Evolutionary conservation across 2,113 vertebrate species (phyloP).

Genomic region (Phaethon lepturus): DNA sequence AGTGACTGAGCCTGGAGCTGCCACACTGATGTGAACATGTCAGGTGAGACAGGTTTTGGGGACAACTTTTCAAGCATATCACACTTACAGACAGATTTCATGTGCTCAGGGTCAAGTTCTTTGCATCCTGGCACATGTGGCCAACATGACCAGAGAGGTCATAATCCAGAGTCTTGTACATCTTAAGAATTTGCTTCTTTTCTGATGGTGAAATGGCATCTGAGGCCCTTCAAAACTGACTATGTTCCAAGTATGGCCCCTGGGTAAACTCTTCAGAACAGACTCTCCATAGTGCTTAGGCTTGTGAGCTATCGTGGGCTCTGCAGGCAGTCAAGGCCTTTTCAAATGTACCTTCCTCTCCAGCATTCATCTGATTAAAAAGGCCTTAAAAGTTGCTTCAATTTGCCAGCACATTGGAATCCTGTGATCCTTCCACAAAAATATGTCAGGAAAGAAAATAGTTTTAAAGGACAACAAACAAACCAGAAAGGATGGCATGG

Average conservation of each 20-base stretch:
- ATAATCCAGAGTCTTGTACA: neutral
- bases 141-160: neutral
- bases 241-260: fast-evolving
- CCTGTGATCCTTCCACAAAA: neutral
- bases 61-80: neutral
- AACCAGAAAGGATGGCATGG: neutral
- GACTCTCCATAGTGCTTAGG: neutral
- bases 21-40: fast-evolving
- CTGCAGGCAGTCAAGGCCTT: neutral
- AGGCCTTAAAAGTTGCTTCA: neutral
- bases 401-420: neutral
- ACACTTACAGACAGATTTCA: neutral
- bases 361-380: neutral
- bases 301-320: neutral
- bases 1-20: neutral
- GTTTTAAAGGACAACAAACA: neutral
- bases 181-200: neutral
- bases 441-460: neutral
- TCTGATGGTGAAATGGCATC: neutral
- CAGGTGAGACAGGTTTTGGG: neutral
- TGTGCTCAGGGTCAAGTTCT: neutral
- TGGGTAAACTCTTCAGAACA: neutral
- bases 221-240: neutral
- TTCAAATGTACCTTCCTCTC: neutral
- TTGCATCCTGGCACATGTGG: neutral